Evolutionary conservation across 1,140 invertebrate species (phyloP).

Genomic region (Mactra quadrangularis): DNA sequence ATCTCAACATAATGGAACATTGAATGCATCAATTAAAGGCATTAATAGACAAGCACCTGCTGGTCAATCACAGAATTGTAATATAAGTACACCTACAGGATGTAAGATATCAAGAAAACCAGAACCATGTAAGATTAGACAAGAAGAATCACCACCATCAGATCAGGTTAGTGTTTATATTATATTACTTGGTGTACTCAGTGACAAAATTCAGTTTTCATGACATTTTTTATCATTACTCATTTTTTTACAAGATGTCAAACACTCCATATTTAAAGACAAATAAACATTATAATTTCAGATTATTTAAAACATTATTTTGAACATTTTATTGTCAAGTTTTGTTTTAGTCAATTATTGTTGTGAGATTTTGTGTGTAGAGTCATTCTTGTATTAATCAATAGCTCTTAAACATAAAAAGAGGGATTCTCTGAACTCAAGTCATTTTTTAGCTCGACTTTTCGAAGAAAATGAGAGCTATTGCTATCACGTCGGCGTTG

Average conservation of each 20-base stretch:
- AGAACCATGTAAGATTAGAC: conserved; percentile 18
- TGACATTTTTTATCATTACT: not conserved
- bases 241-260: not conserved
- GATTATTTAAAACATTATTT: too few relatives aligned
- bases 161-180: conserved; percentile 51
- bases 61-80: conserved; percentile 44
- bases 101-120: not conserved
- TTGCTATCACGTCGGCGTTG: too few relatives aligned
- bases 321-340: too few relatives aligned
- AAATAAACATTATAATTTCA: too few relatives aligned
- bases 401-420: too few relatives aligned
- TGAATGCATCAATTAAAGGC: conserved; percentile 20
- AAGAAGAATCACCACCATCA: conserved; percentile 40
- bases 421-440: too few relatives aligned
- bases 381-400: too few relatives aligned
- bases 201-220: not conserved
- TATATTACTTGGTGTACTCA: too few relatives aligned
- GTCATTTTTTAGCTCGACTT: too few relatives aligned
- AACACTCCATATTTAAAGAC: not conserved
- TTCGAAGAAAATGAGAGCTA: too few relatives aligned
- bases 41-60: conserved; percentile 39
- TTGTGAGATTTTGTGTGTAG: too few relatives aligned
- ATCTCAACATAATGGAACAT: conserved; percentile 37
- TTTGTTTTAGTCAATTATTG: too few relatives aligned
- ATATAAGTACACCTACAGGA: not conserved